A percentile compares a stretch with the other conserved stretches of the same genome.
Evolutionary conservation across 2,113 vertebrate species (phyloP).

Genomic region (Etia nguti): DNA sequence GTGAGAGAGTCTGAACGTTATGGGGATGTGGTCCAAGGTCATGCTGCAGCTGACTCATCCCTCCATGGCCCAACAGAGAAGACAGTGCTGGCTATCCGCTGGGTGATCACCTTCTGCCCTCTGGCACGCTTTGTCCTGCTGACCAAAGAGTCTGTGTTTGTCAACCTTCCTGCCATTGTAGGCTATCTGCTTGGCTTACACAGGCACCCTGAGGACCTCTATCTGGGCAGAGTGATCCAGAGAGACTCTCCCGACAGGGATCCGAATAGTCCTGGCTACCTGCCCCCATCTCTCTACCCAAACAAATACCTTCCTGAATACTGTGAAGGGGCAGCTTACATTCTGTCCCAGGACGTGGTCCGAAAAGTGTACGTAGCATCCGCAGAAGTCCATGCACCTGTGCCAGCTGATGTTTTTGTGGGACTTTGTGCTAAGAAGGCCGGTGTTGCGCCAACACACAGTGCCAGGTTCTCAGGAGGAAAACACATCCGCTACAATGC

Average conservation of each 20-base stretch:
- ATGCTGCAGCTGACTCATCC: slow-evolving; percentile 68
- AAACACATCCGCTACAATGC: slow-evolving; percentile 83
- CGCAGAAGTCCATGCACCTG: slow-evolving; percentile 3
- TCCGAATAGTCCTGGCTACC: slow-evolving; percentile 65
- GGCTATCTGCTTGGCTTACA: slow-evolving; percentile 77
- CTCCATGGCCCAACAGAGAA: slow-evolving; percentile 68
- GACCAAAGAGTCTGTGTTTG: slow-evolving; percentile 76
- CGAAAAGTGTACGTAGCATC: slow-evolving; percentile 81
- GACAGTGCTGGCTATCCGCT: slow-evolving; percentile 73
- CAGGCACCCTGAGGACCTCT: slow-evolving; percentile 79
- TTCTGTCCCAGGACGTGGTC: slow-evolving; percentile 84
- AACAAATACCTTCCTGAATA: slow-evolving; percentile 81
- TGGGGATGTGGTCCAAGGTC: slow-evolving; percentile 80
- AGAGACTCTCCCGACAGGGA: slow-evolving; percentile 74
- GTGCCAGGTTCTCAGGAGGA: slow-evolving; percentile 82
- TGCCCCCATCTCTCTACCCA: slow-evolving; percentile 71
- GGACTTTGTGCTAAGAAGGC: slow-evolving; percentile 81
- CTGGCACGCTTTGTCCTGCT: slow-evolving; percentile 80
- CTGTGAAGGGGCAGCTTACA: slow-evolving; percentile 76
- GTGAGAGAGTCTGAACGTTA: slow-evolving; percentile 68
- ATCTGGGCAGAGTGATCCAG: slow-evolving; percentile 81
- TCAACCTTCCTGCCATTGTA: slow-evolving; percentile 76
- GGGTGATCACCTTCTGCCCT: slow-evolving; percentile 84
- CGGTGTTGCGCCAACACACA: slow-evolving; percentile 82
- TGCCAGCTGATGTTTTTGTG: slow-evolving; percentile 78